phyloP scores from a whole-genome alignment of 2,888 invertebrate species.

The Diaprepes abbreviatus region DNA sequence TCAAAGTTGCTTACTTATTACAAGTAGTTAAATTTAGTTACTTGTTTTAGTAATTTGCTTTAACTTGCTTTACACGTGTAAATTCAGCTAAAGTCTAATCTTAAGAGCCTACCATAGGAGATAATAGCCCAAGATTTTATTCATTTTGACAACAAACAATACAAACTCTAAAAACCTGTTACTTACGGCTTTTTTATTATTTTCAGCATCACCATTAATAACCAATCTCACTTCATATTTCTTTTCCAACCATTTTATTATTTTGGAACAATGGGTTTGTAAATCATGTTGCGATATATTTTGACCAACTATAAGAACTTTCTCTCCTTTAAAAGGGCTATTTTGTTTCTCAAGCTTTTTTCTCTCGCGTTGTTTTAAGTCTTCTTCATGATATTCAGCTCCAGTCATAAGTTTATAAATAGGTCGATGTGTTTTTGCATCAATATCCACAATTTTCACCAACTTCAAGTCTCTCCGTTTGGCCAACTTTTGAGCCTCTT shows the following conservation, averaged over 20 bases:
- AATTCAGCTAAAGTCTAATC: no score
- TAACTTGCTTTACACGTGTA: no score
- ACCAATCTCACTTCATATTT: slow-evolving; percentile 75
- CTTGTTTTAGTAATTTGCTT: no score
- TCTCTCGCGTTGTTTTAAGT: slow-evolving; percentile 70
- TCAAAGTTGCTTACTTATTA: no score
- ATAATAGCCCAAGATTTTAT: no score
- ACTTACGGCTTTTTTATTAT: slow-evolving; percentile 66
- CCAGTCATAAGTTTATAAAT: slow-evolving; percentile 79
- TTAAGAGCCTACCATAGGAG: no score
- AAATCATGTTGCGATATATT: slow-evolving; percentile 79
- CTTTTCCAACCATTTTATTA: slow-evolving; percentile 77
- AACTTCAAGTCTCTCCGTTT: slow-evolving; percentile 78
- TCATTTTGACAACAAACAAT: no score
- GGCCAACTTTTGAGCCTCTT: slow-evolving; percentile 79
- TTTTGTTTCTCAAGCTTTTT: slow-evolving; percentile 67
- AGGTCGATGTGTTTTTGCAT: slow-evolving; percentile 77
- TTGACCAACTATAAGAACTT: slow-evolving; percentile 74
- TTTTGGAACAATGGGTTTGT: slow-evolving; percentile 74
- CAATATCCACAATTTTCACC: slow-evolving; percentile 77
- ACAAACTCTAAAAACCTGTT: background rate
- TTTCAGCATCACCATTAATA: slow-evolving; percentile 69
- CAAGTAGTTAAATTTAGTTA: no score
- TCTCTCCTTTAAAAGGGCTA: slow-evolving; percentile 72
- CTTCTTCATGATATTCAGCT: slow-evolving; percentile 76